A percentile compares a stretch with the other conserved stretches of the same genome.
Evolutionary conservation across 2,797 vertebrate species (phyloP).

Genomic region (Clarias platycephalus): DNA sequence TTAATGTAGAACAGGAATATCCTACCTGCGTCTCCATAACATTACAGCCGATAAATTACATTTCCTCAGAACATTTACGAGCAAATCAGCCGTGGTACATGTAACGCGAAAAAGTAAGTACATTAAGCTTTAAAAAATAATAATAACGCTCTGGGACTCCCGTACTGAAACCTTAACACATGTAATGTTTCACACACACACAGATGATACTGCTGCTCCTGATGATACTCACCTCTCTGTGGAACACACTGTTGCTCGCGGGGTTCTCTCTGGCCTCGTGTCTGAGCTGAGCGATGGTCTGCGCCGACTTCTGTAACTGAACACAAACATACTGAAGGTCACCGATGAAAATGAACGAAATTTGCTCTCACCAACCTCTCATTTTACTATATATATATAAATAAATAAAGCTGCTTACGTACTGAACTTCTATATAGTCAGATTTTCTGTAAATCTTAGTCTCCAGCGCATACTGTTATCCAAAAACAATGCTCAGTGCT

Average conservation of each 20-base stretch:
- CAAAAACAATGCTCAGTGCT: too few species aligned
- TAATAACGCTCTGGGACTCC: constrained; percentile 9
- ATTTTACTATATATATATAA: neutral
- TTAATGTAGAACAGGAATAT: constrained; percentile 16
- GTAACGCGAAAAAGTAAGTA: constrained; percentile 23
- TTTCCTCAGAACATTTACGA: constrained; percentile 19
- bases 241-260: constrained; percentile 14
- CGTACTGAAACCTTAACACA: constrained; percentile 20
- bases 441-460: neutral
- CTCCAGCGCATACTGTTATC: too few species aligned
- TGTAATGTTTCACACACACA: constrained; percentile 16
- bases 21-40: constrained; percentile 22
- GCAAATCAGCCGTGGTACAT: constrained; percentile 13
- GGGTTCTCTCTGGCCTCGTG: neutral
- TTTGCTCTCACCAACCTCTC: neutral
- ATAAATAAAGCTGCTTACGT: neutral
- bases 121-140: constrained; percentile 22
- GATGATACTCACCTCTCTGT: constrained; percentile 45
- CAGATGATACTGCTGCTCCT: neutral
- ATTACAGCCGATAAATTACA: neutral
- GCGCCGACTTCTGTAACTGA: constrained; percentile 6
- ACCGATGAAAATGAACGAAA: neutral
- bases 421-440: neutral
- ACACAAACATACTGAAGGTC: neutral
- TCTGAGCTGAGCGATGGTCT: constrained; percentile 12